Evolutionary conservation across 1,140 invertebrate genomes (phyloP), one percentile per base, ranked within the genome.

Genomic region (Manduca sexta): DNA sequence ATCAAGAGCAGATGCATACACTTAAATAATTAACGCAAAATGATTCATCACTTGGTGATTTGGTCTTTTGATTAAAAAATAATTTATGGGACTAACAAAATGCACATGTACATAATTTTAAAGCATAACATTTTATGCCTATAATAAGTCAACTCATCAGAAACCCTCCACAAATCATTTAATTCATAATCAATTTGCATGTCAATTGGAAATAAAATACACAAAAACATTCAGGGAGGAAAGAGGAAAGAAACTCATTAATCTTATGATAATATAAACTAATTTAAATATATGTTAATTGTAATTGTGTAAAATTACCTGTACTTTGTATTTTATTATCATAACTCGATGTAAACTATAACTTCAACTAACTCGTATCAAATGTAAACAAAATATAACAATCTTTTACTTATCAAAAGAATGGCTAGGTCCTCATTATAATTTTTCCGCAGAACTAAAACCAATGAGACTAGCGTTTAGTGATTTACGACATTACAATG

Each of bases 41-140:
- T 66, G 58, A 68, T 68, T 69, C 60, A 79, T 81, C 81, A 84
- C 81, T 83, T 74, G 53, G 79, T 84, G 81, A 82, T 81, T 79
- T 80, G 70, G 70, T 76, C 67, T 78, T 74, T 74, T 56, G 21
- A 26, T 5, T 26, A 5, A 26, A 5, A 26, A 26, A 5, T 26
- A 26, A 26, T 26, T 49, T 56, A 72, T 49, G 70, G 51, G 59
- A 74, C 66, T 69, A 73, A 70, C 64, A 75, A 76, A 80, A 76
- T 76, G 65, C 66, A 77, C 64, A 74, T 64, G 57, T 62, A 62
- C 62, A 62, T 56, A 52, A 62, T 61, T 64, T 69, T 69, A 74
- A 72, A 66, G 64, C 69, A 69, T 51, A 45, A 59, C 13, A 42
- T 58, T 51, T 18, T 31, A 34, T 21, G 39, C 16, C 45, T 30